These are phyloP conservation scores for Gari tellinella DNA, from an alignment of 2,888 invertebrate genomes.

Conservation along the genomic window DNA sequence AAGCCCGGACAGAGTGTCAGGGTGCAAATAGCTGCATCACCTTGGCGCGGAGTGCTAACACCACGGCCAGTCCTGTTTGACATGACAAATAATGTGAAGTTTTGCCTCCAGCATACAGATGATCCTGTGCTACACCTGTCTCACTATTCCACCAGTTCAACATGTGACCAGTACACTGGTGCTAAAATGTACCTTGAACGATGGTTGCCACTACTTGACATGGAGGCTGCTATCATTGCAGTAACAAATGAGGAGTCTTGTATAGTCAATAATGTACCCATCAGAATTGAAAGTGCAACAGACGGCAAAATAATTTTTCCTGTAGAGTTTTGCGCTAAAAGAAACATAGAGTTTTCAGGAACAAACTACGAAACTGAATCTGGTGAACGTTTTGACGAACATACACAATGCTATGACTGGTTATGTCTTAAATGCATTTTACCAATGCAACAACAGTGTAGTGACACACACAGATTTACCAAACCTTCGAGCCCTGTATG, in stretches of 20 bases:
- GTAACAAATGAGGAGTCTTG: slow-evolving; percentile 54
- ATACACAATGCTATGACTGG: slow-evolving; percentile 28
- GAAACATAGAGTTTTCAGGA: slow-evolving; percentile 65
- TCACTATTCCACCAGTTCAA: slow-evolving; percentile 52
- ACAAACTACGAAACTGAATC: not conserved
- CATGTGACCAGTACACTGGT: slow-evolving; percentile 37
- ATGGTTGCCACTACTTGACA: slow-evolving; percentile 68
- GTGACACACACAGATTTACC: not conserved
- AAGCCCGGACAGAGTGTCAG: slow-evolving; percentile 54
- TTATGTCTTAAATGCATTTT: slow-evolving; percentile 21
- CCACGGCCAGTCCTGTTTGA: slow-evolving; percentile 57
- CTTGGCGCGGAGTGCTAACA: slow-evolving; percentile 52
- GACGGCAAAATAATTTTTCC: slow-evolving; percentile 60
- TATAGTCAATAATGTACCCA: slow-evolving; percentile 58
- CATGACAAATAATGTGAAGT: slow-evolving; percentile 60
- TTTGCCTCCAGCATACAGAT: slow-evolving; percentile 61
- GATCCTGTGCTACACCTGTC: slow-evolving; percentile 61
- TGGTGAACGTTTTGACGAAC: slow-evolving; percentile 38
- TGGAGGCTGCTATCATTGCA: slow-evolving; percentile 68
- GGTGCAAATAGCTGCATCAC: slow-evolving; percentile 58
- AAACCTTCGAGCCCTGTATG: not conserved
- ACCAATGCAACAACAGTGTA: not conserved
- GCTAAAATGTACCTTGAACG: slow-evolving; percentile 47
- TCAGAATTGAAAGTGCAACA: slow-evolving; percentile 43
- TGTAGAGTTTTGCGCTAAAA: slow-evolving; percentile 49